Base-by-base conservation (phyloP, 1,140 invertebrate species). In the Aphelinus atriplicis region DNA sequence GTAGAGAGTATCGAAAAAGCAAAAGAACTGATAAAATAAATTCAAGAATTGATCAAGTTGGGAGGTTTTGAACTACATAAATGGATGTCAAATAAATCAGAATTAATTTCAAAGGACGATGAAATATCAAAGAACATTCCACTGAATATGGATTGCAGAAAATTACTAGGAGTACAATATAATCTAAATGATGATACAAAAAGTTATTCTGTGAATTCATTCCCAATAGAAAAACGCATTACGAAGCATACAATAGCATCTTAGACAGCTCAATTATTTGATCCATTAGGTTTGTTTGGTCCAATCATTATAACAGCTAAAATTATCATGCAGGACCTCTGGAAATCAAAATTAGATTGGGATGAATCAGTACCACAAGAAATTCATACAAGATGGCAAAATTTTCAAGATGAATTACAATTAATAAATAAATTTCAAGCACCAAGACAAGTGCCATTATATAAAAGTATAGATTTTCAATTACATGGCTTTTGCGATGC, bases 401-500 rank as follows among this genome's bases (percentile, higher is more conserved):
- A 48, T 0, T 70, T 51, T 43, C 26, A 45, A 62, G 42, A 70
- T 3, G 26, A 70, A 7, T 3, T 70, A 61, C 4, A 61, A 43
- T 3, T 7, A 5, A 51, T 61, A n/a, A 43, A 62, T 3, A 26
- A 62, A 50, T 62, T 62, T 51, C 43, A 3, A 47, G 42, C 58
- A 3, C 1, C 2, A 1, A 51, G 67, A 58, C 7, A 58, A 57
- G n/a, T 62, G 2, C 42, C 51, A 1, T n/a, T 61, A 45, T n/a
- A 10, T 43, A 0, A 48, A 42, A 26, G 7, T 2, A 7, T 50
- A 10, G 43, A 43, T 73, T 7, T 76, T 1, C 72, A 81, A 73
- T 56, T 80, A 61, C 79, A 80, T 46, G 77, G 77, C 0, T 81
- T 83, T 61, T 68, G 50, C 9, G 78, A 81, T 61, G 79, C 78